Percentiles rank a stretch among this genome's conserved stretches.
Conservation (phyloP, 2,113 vertebrate genomes). For the Takifugu flavidus region DNA sequence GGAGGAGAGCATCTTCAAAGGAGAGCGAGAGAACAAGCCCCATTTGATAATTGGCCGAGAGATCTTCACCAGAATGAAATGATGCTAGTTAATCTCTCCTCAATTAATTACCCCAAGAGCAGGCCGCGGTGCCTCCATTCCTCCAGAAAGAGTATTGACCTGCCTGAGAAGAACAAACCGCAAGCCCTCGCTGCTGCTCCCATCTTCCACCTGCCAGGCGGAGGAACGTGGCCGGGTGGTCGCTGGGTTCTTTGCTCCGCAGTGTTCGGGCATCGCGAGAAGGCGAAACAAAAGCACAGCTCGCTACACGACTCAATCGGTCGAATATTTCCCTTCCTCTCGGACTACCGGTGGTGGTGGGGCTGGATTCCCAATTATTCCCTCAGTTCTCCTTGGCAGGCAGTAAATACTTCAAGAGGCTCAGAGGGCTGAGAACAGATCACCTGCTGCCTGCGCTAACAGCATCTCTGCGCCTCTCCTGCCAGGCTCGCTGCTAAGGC, state of each 20-base stretch:
- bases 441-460: conserved; percentile 43
- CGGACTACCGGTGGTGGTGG: conserved; percentile 14
- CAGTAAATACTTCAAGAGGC: conserved; percentile 59
- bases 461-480: conserved; percentile 23
- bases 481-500: neutral
- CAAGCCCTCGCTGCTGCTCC: too few relatives aligned
- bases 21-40: conserved; percentile 28
- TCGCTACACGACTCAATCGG: too few relatives aligned
- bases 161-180: conserved; percentile 3
- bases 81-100: conserved; percentile 75
- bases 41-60: conserved; percentile 73
- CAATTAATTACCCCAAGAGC: conserved; percentile 74
- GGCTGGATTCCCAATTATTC: conserved; percentile 45
- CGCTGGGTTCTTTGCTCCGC: too few relatives aligned
- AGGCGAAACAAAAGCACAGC: too few relatives aligned
- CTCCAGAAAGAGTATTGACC: conserved; percentile 48
- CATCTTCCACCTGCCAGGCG: too few relatives aligned
- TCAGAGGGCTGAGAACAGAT: conserved; percentile 46
- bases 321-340: neutral
- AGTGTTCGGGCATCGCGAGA: too few relatives aligned
- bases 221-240: too few relatives aligned
- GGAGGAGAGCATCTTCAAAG: conserved; percentile 7
- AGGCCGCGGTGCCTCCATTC: conserved; percentile 66
- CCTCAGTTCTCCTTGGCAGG: conserved; percentile 45
- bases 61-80: conserved; percentile 74